Conservation (phyloP, 2,797 vertebrate species). For the Poeciliopsis turneri region DNA sequence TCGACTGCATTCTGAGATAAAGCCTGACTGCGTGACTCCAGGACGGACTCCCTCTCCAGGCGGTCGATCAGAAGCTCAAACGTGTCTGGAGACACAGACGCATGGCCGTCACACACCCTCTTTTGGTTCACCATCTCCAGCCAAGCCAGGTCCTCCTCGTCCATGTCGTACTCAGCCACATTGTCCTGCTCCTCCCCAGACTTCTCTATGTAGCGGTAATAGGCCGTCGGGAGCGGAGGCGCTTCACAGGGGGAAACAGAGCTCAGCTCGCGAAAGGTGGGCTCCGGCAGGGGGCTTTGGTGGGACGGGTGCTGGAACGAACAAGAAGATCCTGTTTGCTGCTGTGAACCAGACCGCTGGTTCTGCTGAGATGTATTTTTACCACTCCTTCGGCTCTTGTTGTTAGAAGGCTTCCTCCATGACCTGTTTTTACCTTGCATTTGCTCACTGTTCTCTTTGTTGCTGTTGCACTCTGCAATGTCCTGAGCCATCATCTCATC, state of each 20-base stretch:
- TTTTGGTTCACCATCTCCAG: constrained; percentile 97
- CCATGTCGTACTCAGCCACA: constrained; percentile 97
- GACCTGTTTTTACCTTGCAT: constrained; percentile 83
- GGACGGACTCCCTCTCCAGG: constrained; percentile 92
- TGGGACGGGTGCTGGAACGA: constrained; percentile 71
- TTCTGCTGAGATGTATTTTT: constrained; percentile 85
- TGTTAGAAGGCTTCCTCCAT: constrained; percentile 81
- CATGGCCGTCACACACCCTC: constrained; percentile 88
- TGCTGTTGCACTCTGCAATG: constrained; percentile 96
- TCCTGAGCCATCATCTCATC: constrained; percentile 97
- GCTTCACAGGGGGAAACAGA: constrained; percentile 80
- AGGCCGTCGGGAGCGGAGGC: constrained; percentile 85
- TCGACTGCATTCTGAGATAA: constrained; percentile 90
- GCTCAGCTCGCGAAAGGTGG: constrained; percentile 89
- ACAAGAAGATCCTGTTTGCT: constrained; percentile 77
- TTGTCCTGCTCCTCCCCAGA: constrained; percentile 90
- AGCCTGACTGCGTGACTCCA: constrained; percentile 90
- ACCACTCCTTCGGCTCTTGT: constrained; percentile 86
- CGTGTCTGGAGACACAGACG: constrained; percentile 87
- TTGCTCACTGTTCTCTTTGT: constrained; percentile 98
- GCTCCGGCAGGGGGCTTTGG: constrained; percentile 86
- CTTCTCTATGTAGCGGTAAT: constrained; percentile 92
- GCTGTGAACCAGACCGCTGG: constrained; percentile 69
- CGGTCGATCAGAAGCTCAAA: constrained; percentile 95
- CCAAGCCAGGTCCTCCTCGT: constrained; percentile 97